These are phyloP conservation scores for Saccostrea echinata DNA, from an alignment of 1,140 invertebrate genomes.

Conservation along the genomic window DNA sequence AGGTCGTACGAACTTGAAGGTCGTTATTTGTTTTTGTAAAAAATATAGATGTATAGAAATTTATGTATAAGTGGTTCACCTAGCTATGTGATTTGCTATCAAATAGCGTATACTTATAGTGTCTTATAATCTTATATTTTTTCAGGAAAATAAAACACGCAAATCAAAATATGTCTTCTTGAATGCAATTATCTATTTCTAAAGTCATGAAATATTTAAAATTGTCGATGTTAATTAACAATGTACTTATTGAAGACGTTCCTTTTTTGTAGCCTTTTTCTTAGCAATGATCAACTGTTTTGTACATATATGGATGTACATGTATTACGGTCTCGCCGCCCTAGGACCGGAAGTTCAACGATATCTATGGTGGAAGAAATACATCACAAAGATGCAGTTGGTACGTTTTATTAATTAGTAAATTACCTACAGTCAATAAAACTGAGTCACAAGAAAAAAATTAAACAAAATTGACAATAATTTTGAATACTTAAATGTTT, in stretches of 20 bases:
- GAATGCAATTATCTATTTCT: no score
- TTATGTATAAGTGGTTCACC: no score
- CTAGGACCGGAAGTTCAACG: slow-evolving; percentile 76
- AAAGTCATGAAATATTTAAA: no score
- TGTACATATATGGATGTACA: slow-evolving; percentile 87
- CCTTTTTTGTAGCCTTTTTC: slow-evolving; percentile 69
- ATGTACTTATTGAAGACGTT: neutral
- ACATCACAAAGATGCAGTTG: slow-evolving; percentile 74
- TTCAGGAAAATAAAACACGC: no score
- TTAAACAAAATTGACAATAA: neutral
- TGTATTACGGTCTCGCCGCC: slow-evolving; percentile 86
- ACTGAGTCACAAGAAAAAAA: neutral
- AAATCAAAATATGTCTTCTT: no score
- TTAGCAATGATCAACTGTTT: slow-evolving; percentile 74
- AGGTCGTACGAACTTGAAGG: no score
- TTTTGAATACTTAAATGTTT: neutral
- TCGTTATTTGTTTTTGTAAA: no score
- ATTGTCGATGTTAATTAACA: no score
- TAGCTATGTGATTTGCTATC: no score
- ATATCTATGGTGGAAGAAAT: slow-evolving; percentile 80
- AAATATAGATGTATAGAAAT: no score
- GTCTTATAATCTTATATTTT: no score
- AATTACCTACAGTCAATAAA: neutral
- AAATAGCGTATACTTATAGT: no score
- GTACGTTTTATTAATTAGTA: slow-evolving; percentile 50